phyloP scores from a whole-genome alignment of 2,113 vertebrate genomes.

The Stigmatopora nigra region DNA sequence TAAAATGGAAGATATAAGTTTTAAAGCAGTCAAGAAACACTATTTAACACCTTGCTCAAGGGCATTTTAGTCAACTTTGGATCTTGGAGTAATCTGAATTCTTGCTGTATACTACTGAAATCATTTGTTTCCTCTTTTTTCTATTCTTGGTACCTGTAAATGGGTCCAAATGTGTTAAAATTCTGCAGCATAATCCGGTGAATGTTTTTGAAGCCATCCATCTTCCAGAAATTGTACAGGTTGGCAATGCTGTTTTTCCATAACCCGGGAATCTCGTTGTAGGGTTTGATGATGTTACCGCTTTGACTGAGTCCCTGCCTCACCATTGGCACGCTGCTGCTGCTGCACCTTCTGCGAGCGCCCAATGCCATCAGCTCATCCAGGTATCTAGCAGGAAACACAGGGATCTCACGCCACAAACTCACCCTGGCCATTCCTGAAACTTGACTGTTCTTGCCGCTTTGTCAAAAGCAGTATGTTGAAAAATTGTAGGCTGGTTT shows the following conservation, averaged over 20 bases:
- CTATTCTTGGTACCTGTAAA: conserved; percentile 87
- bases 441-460: conserved; percentile 12
- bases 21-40: background rate
- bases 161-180: conserved; percentile 85
- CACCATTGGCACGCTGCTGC: conserved; percentile 41
- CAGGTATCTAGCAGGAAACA: conserved; percentile 21
- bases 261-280: conserved; percentile 74
- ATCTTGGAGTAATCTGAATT: background rate
- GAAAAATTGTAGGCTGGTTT: conserved; percentile 36
- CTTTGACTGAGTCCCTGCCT: conserved; percentile 24
- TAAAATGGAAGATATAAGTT: background rate
- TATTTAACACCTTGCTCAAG: background rate
- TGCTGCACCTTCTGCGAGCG: conserved; percentile 36
- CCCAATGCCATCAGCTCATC: conserved; percentile 22
- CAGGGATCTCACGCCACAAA: conserved; percentile 29
- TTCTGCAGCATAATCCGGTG: conserved; percentile 79
- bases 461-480: conserved; percentile 5
- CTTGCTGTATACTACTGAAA: background rate
- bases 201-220: conserved; percentile 72
- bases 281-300: conserved; percentile 56
- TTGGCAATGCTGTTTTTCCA: conserved; percentile 74
- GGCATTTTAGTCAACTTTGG: background rate
- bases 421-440: conserved; percentile 50
- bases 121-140: conserved; percentile 6
- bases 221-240: conserved; percentile 80